Conservation (phyloP, 2,113 vertebrate genomes). For the Scatophagus argus region DNA sequence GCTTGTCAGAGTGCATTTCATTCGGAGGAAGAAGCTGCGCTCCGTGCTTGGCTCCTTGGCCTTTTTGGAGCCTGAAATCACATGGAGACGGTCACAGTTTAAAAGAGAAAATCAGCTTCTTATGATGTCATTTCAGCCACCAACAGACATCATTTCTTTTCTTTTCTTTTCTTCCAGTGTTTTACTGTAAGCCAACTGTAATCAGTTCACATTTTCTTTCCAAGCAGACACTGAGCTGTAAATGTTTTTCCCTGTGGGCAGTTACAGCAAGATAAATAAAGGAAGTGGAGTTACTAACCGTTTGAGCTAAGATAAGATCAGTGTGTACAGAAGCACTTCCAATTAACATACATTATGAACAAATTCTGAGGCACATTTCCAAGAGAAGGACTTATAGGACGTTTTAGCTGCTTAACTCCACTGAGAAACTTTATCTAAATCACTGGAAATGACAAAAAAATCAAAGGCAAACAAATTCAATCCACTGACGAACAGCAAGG, state of each 20-base stretch:
- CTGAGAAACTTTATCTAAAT: neutral
- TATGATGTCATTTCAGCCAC: neutral
- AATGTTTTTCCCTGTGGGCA: neutral
- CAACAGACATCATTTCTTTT: no score
- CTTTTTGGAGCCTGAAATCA: constrained; percentile 91
- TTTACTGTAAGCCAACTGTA: neutral
- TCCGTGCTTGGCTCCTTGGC: constrained; percentile 92
- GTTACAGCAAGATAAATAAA: neutral
- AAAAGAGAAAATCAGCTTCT: neutral
- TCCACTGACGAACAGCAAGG: neutral
- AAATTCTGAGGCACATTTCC: neutral
- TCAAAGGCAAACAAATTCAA: neutral
- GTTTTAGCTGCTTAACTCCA: neutral
- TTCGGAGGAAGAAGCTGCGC: constrained; percentile 94
- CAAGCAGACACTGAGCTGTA: neutral
- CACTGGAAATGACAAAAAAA: neutral
- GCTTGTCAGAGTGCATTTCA: constrained; percentile 98
- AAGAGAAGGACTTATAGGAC: neutral
- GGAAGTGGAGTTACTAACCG: neutral
- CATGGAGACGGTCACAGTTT: neutral
- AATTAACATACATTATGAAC: neutral
- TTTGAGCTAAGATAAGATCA: constrained; percentile 1
- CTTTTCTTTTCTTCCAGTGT: neutral
- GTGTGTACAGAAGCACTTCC: neutral
- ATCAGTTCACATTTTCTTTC: constrained; percentile 20